phyloP scores from a whole-genome alignment of 2,888 invertebrate species.

The Thera obeliscata region DNA sequence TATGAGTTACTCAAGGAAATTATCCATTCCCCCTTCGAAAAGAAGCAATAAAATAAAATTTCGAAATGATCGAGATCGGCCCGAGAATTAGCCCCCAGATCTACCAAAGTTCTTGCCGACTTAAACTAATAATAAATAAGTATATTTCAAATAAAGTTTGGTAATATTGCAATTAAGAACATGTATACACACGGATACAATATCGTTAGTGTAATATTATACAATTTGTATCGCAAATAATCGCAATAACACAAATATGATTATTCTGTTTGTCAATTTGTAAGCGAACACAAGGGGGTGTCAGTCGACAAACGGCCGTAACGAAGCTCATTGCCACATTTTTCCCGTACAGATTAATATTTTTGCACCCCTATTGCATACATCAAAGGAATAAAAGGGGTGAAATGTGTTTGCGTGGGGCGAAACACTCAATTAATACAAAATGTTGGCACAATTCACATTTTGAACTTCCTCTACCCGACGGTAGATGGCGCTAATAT shows the following conservation, averaged over 20 bases:
- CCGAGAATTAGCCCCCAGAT: no score
- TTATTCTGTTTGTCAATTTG: slow-evolving; percentile 74
- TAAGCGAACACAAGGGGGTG: slow-evolving; percentile 60
- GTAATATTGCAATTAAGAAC: slow-evolving; percentile 47
- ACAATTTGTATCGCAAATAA: slow-evolving; percentile 60
- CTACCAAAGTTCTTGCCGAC: background rate
- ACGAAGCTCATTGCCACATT: slow-evolving; percentile 77
- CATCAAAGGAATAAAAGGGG: slow-evolving; percentile 83
- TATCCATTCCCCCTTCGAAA: no score
- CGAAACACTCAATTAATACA: slow-evolving; percentile 79
- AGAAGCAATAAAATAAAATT: no score
- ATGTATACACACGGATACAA: slow-evolving; percentile 34
- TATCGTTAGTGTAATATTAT: slow-evolving; percentile 66
- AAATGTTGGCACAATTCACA: slow-evolving; percentile 82
- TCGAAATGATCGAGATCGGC: no score
- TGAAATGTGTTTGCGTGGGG: slow-evolving; percentile 68
- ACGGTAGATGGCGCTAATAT: slow-evolving; percentile 78
- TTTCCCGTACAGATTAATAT: slow-evolving; percentile 76
- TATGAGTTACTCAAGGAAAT: no score
- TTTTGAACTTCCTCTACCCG: slow-evolving; percentile 67
- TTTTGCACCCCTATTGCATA: slow-evolving; percentile 77
- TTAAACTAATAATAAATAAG: background rate
- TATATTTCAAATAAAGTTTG: slow-evolving; percentile 32
- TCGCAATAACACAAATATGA: slow-evolving; percentile 68
- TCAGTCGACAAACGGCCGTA: slow-evolving; percentile 74